Base-by-base conservation (phyloP, 2,797 vertebrate species). In the Phaenicophaeus curvirostris region DNA sequence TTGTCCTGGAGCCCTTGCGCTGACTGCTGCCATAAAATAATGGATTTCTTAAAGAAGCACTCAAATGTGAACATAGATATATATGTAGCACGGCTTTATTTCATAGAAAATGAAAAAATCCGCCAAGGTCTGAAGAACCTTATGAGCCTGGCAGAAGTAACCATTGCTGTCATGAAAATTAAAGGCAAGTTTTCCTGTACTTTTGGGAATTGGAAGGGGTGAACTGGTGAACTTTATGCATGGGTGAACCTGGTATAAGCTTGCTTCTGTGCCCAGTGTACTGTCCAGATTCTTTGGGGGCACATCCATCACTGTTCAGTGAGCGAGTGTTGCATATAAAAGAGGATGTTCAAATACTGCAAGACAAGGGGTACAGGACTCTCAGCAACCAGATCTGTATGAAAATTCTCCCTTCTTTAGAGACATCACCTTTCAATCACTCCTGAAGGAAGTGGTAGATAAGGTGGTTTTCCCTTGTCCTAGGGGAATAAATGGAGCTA, bases 61-160 rank as follows among this genome's bases (percentile, higher is more conserved):
- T 8, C 1, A 3, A 10, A 81, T 0, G 66, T 89, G 62, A 3
- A 3, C 19, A 61, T 90, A 11, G 0, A 15, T 2, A 87, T 91
- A 13, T 91, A 13, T 1, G 20, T 78, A 7, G 61, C 84, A 27
- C 20, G 82, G 15, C 15, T 89, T 66, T 68, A 68, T 58, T 2
- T 0, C 2, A 0, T 0, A 7, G 0, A 25, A 2, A 0, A 0
- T 1, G 0, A 2, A 5, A 0, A 0, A 2, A 35, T 0, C 16
- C 0, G 3, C 6, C 3, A 1, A 4, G 59, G 15, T n/a, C 84
- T 95, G 66, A 30, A 8, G 58, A 4, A 44, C 0, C 87, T 92
- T 28, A 0, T 0, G 5, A 6, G 0, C 4, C 9, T 4, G 2
- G 1, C 0, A 0, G 0, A 2, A n/a, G 57, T 73, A 39, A 54